Evolutionary conservation across 2,113 vertebrate genomes (phyloP).

Genomic region (Zosterops japonicus): DNA sequence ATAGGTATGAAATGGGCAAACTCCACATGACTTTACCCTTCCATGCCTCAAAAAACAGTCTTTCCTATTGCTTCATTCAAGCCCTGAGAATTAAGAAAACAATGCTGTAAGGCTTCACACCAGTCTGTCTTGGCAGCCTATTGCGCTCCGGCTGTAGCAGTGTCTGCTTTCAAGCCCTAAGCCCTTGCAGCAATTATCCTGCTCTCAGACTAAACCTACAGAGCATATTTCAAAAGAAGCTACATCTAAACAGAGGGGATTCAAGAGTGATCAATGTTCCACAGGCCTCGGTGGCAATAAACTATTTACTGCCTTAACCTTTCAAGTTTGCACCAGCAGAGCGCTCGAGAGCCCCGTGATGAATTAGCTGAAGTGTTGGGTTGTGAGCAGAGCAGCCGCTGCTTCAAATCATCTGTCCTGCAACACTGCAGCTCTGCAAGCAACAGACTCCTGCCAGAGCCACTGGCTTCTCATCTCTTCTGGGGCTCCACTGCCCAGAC

Average conservation of each 20-base stretch:
- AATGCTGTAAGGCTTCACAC: not conserved
- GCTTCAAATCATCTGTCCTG: slow-evolving; percentile 50
- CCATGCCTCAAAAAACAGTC: not conserved
- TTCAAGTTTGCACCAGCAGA: slow-evolving; percentile 33
- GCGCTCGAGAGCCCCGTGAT: slow-evolving; percentile 43
- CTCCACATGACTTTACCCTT: not conserved
- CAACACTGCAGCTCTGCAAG: not conserved
- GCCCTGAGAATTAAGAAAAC: not conserved
- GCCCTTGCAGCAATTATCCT: not conserved
- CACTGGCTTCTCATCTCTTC: not conserved
- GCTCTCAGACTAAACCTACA: slow-evolving; percentile 47
- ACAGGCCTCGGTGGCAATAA: slow-evolving; percentile 44
- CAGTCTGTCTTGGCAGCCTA: not conserved
- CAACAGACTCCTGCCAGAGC: not conserved
- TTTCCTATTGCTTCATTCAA: not conserved
- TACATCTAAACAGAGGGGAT: slow-evolving; percentile 46
- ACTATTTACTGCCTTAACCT: slow-evolving; percentile 66
- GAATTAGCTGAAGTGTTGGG: slow-evolving; percentile 58
- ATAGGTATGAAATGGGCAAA: not conserved
- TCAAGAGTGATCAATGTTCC: slow-evolving; percentile 39
- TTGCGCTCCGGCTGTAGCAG: not conserved
- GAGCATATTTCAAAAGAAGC: slow-evolving; percentile 46
- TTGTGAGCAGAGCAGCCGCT: not conserved
- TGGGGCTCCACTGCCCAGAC: not conserved
- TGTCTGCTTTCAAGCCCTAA: slow-evolving; percentile 32